Percentiles rank a stretch among this genome's conserved stretches.
Conservation (phyloP, 37 sponge, comb jelly and placozoan genomes). For the Bolinopsis microptera region DNA sequence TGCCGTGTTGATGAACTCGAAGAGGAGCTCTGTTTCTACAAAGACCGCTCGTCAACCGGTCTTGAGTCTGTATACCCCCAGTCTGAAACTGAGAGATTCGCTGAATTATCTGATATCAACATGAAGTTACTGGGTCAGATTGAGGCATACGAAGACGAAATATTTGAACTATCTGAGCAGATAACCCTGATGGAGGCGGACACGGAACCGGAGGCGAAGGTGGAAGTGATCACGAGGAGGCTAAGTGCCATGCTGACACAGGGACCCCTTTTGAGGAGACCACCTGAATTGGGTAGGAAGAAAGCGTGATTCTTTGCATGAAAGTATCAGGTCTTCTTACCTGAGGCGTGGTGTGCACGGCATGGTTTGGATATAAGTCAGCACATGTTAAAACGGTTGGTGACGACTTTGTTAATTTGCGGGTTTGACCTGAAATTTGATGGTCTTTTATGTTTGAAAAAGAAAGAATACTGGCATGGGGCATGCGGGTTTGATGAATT, state of each 20-base stretch:
- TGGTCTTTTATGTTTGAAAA: neutral
- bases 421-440: neutral
- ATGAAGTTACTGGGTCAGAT: neutral
- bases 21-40: neutral
- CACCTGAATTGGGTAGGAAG: neutral
- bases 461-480: neutral
- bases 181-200: neutral
- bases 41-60: neutral
- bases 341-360: neutral
- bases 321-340: neutral
- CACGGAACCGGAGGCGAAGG: neutral
- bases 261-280: neutral
- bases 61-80: neutral
- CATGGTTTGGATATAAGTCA: neutral
- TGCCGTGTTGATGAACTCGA: neutral
- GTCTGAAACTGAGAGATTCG: neutral
- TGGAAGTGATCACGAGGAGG: neutral
- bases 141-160: constrained; percentile 3
- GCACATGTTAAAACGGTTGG: too few species aligned
- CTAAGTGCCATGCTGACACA: neutral
- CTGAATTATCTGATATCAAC: neutral
- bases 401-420: too few species aligned
- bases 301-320: neutral
- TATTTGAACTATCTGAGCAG: constrained; percentile 23
- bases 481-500: neutral